Evolutionary conservation across 2,888 invertebrate genomes (phyloP).

Genomic region (Palloptera scutellata): DNA sequence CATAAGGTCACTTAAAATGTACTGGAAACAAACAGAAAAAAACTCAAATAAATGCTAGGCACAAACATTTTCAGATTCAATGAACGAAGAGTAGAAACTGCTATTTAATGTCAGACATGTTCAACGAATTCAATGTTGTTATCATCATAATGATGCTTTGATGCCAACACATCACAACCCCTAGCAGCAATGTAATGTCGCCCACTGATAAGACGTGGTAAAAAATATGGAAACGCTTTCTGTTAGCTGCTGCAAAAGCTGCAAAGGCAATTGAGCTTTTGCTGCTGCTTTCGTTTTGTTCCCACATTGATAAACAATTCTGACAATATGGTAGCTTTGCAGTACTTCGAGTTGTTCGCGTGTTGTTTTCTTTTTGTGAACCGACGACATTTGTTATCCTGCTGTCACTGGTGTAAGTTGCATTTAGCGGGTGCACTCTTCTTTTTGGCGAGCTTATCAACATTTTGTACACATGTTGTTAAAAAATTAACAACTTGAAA

Average conservation of each 20-base stretch:
- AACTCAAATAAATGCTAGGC: too few relatives aligned
- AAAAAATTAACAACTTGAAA: background rate
- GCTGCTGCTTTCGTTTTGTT: background rate
- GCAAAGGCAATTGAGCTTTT: slow-evolving; percentile 10
- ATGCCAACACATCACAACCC: slow-evolving; percentile 15
- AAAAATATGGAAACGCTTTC: slow-evolving; percentile 13
- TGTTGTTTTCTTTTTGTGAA: background rate
- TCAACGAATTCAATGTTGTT: too few relatives aligned
- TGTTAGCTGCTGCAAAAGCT: slow-evolving; percentile 11
- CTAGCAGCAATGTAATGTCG: background rate
- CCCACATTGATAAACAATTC: background rate
- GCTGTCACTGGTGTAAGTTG: slow-evolving; percentile 36
- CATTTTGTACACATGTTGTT: slow-evolving; percentile 2
- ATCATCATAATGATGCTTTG: background rate
- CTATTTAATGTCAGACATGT: too few relatives aligned
- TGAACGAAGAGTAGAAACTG: too few relatives aligned
- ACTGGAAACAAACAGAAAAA: too few relatives aligned
- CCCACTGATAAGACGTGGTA: slow-evolving; percentile 24
- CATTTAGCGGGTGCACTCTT: slow-evolving; percentile 40
- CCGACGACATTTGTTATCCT: slow-evolving; percentile 28
- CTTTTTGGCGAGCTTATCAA: slow-evolving; percentile 1
- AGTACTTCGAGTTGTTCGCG: slow-evolving; percentile 5
- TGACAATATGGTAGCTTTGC: slow-evolving; percentile 17
- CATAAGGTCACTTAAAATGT: too few relatives aligned
- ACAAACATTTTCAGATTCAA: too few relatives aligned